A percentile compares a stretch with the other conserved stretches of the same genome.
phyloP scores from a whole-genome alignment of 2,888 invertebrate genomes.

The Drosophila flavopinicola region DNA sequence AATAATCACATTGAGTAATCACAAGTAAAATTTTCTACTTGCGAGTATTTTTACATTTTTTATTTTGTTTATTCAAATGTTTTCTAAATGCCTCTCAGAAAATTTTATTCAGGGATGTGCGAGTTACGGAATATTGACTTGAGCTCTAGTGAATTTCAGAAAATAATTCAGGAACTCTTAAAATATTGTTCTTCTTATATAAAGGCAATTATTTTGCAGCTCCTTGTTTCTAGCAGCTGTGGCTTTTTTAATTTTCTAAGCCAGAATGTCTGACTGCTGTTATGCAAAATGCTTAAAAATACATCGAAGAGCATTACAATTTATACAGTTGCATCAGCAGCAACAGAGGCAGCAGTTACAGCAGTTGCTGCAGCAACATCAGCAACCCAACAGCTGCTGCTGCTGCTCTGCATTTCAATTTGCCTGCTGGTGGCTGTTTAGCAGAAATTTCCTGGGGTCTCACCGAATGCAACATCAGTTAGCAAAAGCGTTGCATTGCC shows the following conservation, averaged over 20 bases:
- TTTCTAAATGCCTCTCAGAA: too few relatives aligned
- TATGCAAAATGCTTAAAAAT: conserved; percentile 58
- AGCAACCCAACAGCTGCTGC: too few relatives aligned
- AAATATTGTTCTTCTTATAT: background rate
- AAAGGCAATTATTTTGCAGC: conserved; percentile 7
- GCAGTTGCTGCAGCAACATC: conserved; percentile 38
- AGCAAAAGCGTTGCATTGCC: conserved; percentile 44
- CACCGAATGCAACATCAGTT: conserved; percentile 32
- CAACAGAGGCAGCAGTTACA: background rate
- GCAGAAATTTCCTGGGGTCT: background rate
- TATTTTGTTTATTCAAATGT: too few relatives aligned
- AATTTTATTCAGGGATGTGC: too few relatives aligned
- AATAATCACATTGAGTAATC: too few relatives aligned
- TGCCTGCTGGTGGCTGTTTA: conserved; percentile 5
- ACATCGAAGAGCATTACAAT: conserved; percentile 52
- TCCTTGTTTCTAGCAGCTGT: conserved; percentile 13
- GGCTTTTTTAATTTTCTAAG: conserved; percentile 7
- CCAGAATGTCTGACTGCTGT: conserved; percentile 10
- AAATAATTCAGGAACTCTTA: too few relatives aligned
- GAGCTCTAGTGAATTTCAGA: too few relatives aligned
- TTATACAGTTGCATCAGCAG: conserved; percentile 57
- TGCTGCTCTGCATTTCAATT: conserved; percentile 36
- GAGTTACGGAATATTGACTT: too few relatives aligned
- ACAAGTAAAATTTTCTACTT: too few relatives aligned
- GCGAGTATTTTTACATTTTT: too few relatives aligned